These are phyloP conservation scores for Sanderia malayensis DNA, from an alignment of 30 jellyfish, hydroid and myxozoan genomes.

Conservation along the genomic window DNA sequence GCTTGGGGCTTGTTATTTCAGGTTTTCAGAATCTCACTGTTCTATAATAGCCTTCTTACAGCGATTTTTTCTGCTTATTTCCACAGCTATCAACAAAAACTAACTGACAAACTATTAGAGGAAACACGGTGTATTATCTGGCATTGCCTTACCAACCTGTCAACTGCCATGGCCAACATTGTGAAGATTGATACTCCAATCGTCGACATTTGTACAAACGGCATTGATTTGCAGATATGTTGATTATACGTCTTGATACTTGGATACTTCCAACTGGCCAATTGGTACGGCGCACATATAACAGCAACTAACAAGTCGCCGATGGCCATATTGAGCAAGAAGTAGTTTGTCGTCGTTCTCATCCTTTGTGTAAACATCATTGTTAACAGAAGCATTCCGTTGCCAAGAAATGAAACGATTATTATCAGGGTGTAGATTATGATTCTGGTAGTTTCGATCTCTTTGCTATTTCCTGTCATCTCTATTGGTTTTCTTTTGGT, in stretches of 20 bases:
- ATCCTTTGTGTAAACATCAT: slow-evolving; percentile 49
- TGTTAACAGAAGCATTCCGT: slow-evolving; percentile 56
- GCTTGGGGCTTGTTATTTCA: too few relatives aligned
- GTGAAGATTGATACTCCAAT: slow-evolving; percentile 71
- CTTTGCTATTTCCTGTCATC: background rate
- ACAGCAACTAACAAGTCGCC: slow-evolving; percentile 72
- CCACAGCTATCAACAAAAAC: too few relatives aligned
- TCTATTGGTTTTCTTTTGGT: background rate
- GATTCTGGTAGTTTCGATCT: slow-evolving; percentile 29
- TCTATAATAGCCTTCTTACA: too few relatives aligned
- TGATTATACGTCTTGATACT: slow-evolving; percentile 33
- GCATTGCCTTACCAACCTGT: slow-evolving; percentile 73
- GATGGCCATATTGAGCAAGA: slow-evolving; percentile 76
- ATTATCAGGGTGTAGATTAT: slow-evolving; percentile 47
- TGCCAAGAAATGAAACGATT: slow-evolving; percentile 64
- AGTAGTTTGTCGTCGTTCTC: slow-evolving; percentile 72
- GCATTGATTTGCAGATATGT: slow-evolving; percentile 69
- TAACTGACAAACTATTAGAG: too few relatives aligned
- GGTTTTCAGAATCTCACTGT: too few relatives aligned
- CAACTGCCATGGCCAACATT: slow-evolving; percentile 64
- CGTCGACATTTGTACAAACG: slow-evolving; percentile 71
- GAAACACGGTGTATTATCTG: too few relatives aligned
- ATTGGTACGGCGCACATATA: slow-evolving; percentile 71
- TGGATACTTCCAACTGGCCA: slow-evolving; percentile 60
- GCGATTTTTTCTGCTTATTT: too few relatives aligned